A percentile compares a stretch with the other conserved stretches of the same genome.
Conservation (phyloP, 2,797 vertebrate genomes). For the Periparus ater region DNA sequence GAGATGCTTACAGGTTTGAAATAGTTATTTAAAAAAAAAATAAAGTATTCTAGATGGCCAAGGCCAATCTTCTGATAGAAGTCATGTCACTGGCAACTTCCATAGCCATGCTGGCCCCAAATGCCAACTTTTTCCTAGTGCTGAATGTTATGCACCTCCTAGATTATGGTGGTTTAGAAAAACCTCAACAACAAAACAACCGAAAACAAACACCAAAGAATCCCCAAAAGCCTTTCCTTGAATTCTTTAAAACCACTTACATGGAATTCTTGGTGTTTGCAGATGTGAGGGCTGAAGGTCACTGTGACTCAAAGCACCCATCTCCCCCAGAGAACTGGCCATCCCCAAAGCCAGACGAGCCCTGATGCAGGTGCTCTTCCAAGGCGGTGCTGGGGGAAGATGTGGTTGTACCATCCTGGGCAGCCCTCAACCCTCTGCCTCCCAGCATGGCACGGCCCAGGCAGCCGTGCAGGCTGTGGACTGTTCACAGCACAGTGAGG, state of each 20-base stretch:
- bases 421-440: background rate
- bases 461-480: background rate
- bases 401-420: background rate
- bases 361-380: background rate
- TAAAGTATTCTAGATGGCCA: background rate
- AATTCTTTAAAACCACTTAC: background rate
- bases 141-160: background rate
- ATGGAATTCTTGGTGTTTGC: background rate
- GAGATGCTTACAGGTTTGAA: background rate
- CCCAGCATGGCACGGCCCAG: background rate
- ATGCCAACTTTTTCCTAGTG: background rate
- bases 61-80: background rate
- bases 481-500: background rate
- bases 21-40: background rate
- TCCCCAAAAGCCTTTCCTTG: background rate
- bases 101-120: background rate
- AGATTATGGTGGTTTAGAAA: background rate
- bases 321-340: background rate
- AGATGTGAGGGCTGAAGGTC: conserved; percentile 37
- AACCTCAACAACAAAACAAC: background rate
- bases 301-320: background rate
- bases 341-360: background rate
- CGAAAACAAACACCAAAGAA: background rate
- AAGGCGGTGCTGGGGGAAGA: background rate
- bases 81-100: background rate